Evolutionary conservation across 37 sponge, comb jelly and placozoan species (phyloP).

Genomic region (Geodia barretti): DNA sequence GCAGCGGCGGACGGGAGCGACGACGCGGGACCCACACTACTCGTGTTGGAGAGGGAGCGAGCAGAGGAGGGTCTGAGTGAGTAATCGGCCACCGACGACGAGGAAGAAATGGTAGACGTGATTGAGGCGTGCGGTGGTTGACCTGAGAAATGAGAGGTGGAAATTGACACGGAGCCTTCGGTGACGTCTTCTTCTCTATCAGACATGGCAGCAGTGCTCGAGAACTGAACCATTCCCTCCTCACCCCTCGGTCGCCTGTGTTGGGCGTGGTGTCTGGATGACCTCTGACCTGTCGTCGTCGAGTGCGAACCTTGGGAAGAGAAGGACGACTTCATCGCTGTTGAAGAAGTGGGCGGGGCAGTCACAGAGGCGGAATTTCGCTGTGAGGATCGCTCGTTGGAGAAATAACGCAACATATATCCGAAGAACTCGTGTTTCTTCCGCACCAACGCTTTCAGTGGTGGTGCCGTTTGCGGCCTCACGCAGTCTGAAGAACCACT

Average conservation of each 20-base stretch:
- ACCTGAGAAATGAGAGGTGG: too few relatives aligned
- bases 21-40: too few relatives aligned
- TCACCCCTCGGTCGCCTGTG: neutral
- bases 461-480: constrained; percentile 27
- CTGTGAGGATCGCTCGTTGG: neutral
- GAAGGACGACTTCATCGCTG: too few relatives aligned
- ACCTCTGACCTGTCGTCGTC: neutral
- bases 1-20: too few relatives aligned
- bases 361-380: neutral
- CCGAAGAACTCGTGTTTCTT: constrained; percentile 33
- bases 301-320: too few relatives aligned
- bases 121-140: neutral
- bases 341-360: neutral
- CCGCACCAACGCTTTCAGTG: constrained; percentile 8
- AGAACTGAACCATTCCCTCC: neutral
- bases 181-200: too few relatives aligned
- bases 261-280: neutral
- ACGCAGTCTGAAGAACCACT: constrained; percentile 73
- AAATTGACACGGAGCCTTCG: too few relatives aligned
- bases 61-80: neutral
- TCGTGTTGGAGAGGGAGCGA: neutral
- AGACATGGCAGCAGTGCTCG: neutral
- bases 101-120: neutral
- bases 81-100: neutral
- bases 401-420: constrained; percentile 62